Base-by-base conservation (phyloP, 2,888 invertebrate genomes). In the Arge pagana region DNA sequence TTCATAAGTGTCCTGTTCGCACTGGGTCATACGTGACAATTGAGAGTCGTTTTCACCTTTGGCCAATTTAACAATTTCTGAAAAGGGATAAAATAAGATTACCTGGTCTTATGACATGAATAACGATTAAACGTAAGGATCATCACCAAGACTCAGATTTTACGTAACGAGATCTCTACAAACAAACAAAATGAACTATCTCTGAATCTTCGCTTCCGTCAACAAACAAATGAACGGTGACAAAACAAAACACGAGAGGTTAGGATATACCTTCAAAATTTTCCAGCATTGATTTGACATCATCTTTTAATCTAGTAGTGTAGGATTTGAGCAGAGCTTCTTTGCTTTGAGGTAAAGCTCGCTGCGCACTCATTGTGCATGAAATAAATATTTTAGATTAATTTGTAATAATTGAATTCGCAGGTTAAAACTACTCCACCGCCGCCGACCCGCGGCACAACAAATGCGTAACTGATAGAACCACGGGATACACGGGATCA, bases 221-320 rank as follows among this genome's bases (percentile, higher is more conserved):
- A 28, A 51, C 30, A 23, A 19, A 18, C 50, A 31, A 53, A 7
- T 4, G n/a, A 53, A 28, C 48, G 10, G 8, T n/a, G n/a, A 4
- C 23, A 13, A 24, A 48, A 49, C 39, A 45, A 41, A 36, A 33
- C 28, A 43, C 48, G 33, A 49, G 51, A 65, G 63, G 60, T 63
- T 63, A 65, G 10, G 30, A 18, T 37, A 66, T 82, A 89, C 96
- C 96, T 82, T 92, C 90, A 78, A 95, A 97, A 78, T 98, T 98
- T 76, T 98, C 97, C 49, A 96, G 80, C 91, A 99, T 96, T 63
- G 96, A 95, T 76, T 93, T 94, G 0, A 97, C 91, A 79, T 96
- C 97, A 77, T 97, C 96, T 77, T 96, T 96, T 39, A 98, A 80
- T 53, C 96, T 83, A 13, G 93, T 93, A 55, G 94, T 90, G 76